Conservation (phyloP, 30 jellyfish, hydroid and myxozoan species). For the Pseudorhiza aurosa region DNA sequence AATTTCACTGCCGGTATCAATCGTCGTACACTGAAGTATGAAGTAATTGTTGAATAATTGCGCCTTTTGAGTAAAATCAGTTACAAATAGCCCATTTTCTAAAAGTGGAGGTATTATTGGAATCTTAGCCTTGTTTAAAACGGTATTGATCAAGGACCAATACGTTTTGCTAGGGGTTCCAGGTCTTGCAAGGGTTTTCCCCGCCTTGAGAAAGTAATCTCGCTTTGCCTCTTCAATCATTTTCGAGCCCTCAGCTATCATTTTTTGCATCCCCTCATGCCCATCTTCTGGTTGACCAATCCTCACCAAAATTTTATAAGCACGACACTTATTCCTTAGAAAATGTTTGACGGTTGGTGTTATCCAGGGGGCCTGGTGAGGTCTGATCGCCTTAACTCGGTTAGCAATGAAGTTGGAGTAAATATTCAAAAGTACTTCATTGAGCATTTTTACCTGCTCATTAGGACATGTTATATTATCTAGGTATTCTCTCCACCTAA, state of each 20-base stretch:
- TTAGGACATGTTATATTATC: conserved; percentile 45
- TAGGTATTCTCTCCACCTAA: conserved; percentile 49
- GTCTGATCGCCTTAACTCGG: conserved; percentile 40
- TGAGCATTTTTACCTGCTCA: conserved; percentile 48
- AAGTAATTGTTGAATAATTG: conserved; percentile 37
- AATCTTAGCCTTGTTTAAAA: conserved; percentile 35
- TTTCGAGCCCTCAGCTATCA: conserved; percentile 38
- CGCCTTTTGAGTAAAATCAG: conserved; percentile 57
- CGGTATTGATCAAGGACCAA: conserved; percentile 33
- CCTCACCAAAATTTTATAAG: conserved; percentile 31
- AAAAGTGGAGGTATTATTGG: conserved; percentile 53
- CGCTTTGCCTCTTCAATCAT: conserved; percentile 48
- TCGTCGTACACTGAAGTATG: conserved; percentile 49
- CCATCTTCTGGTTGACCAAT: conserved; percentile 39
- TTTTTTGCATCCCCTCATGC: conserved; percentile 22
- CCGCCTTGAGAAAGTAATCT: conserved; percentile 37
- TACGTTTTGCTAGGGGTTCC: conserved; percentile 45
- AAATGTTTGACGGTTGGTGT: conserved; percentile 22
- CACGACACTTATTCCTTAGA: conserved; percentile 57
- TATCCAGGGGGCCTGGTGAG: conserved; percentile 62
- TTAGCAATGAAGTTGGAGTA: conserved; percentile 5
- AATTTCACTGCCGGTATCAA: conserved; percentile 31
- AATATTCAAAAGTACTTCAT: conserved; percentile 20
- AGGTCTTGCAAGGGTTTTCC: conserved; percentile 44
- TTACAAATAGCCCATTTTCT: conserved; percentile 13